Evolutionary conservation across 2,113 vertebrate genomes (phyloP).

Genomic region (Tachysurus vachellii): DNA sequence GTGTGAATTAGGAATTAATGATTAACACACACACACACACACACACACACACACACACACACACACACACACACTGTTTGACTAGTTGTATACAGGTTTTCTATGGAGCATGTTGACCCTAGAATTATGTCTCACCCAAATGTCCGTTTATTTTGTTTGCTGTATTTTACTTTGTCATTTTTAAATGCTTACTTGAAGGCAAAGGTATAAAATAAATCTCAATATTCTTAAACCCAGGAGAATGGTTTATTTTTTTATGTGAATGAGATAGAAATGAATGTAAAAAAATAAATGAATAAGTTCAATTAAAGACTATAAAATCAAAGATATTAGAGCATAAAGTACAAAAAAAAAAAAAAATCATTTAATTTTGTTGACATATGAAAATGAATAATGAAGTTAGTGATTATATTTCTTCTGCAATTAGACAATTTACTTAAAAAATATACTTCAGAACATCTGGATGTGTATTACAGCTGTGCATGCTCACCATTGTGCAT

Average conservation of each 20-base stretch:
- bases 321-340: background rate
- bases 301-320: background rate
- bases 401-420: background rate
- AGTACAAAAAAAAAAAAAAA: background rate
- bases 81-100: background rate
- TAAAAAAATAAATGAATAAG: background rate
- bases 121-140: background rate
- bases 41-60: slow-evolving; percentile 18
- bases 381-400: background rate
- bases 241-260: background rate
- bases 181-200: background rate
- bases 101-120: background rate
- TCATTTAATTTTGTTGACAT: background rate
- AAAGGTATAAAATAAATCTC: background rate
- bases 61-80: slow-evolving; percentile 23
- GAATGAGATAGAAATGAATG: background rate
- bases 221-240: background rate
- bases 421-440: background rate
- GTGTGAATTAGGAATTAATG: slow-evolving; percentile 63
- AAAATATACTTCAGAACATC: background rate
- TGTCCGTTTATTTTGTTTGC: background rate
- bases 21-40: slow-evolving; percentile 60
- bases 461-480: slow-evolving; percentile 1
- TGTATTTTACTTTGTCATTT: no score
- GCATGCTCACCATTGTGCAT: background rate